Conservation (phyloP, 2,888 invertebrate genomes). For the Formica aserva region DNA sequence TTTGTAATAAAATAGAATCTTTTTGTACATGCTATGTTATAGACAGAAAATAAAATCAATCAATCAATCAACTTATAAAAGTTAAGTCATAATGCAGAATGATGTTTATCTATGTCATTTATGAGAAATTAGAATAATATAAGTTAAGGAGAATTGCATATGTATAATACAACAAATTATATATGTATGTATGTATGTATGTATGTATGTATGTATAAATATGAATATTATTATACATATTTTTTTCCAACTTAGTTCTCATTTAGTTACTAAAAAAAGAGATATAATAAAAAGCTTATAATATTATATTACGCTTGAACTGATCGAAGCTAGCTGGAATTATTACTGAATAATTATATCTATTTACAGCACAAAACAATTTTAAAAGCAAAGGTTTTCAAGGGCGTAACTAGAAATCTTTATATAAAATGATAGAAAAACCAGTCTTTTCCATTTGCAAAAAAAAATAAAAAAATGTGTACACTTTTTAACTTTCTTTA, state of each 20-base stretch:
- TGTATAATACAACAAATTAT: not conserved
- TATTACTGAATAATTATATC: constrained; percentile 26
- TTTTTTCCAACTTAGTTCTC: not conserved
- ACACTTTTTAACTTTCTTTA: not conserved
- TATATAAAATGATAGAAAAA: not conserved
- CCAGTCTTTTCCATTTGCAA: not conserved
- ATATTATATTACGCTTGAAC: constrained; percentile 72
- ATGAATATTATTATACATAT: not conserved
- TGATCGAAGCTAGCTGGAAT: constrained; percentile 61
- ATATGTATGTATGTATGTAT: not conserved
- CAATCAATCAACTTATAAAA: not conserved
- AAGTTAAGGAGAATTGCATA: not conserved
- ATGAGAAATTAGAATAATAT: constrained; percentile 17
- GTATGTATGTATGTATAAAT: not conserved
- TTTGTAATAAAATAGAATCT: not conserved
- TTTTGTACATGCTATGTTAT: not conserved
- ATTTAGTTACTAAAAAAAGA: not conserved
- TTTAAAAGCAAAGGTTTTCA: constrained; percentile 20
- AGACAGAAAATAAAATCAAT: not conserved
- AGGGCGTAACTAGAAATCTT: constrained; percentile 31
- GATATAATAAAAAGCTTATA: constrained; percentile 7
- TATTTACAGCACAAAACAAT: constrained; percentile 21
- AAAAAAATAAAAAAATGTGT: not conserved
- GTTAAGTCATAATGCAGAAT: constrained; percentile 11
- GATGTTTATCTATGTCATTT: not conserved